Evolutionary conservation across 2,888 invertebrate genomes (phyloP).

Genomic region (Folsomia candida): DNA sequence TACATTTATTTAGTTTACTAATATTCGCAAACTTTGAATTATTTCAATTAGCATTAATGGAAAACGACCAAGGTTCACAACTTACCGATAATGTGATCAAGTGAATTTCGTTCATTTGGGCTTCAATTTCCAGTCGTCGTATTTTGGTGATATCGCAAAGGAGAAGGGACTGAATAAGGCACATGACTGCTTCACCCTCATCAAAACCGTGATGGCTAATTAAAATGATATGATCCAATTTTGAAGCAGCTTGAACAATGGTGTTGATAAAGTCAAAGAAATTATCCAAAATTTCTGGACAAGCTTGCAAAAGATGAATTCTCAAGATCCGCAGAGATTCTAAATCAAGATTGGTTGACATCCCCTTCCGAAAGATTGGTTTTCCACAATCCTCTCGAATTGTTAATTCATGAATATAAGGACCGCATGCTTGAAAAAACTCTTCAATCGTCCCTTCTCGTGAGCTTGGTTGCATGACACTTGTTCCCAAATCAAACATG

Average conservation of each 20-base stretch:
- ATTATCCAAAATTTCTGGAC: constrained; percentile 8
- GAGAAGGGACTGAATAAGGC: constrained; percentile 23
- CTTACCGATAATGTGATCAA: constrained; percentile 26
- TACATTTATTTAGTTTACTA: no score
- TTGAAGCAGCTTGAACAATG: constrained; percentile 24
- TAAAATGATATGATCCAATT: constrained; percentile 24
- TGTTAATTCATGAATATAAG: constrained; percentile 24
- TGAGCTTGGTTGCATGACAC: constrained; percentile 19
- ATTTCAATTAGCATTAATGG: no score
- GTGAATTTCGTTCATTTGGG: constrained; percentile 38
- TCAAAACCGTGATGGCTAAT: constrained; percentile 40
- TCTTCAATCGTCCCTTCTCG: constrained; percentile 22
- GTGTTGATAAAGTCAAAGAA: constrained; percentile 32
- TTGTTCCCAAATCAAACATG: constrained; percentile 36
- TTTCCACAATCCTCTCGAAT: constrained; percentile 42
- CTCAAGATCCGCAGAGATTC: constrained; percentile 16
- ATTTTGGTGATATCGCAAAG: constrained; percentile 11
- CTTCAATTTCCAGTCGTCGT: constrained; percentile 27
- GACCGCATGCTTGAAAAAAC: constrained; percentile 27
- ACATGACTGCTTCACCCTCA: constrained; percentile 27
- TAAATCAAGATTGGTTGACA: constrained; percentile 19
- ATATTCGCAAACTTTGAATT: no score
- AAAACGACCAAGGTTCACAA: no score
- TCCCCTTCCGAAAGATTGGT: constrained; percentile 21
- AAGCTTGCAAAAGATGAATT: constrained; percentile 34